phyloP scores from a whole-genome alignment of 2,113 vertebrate species.

The Vidua macroura region DNA sequence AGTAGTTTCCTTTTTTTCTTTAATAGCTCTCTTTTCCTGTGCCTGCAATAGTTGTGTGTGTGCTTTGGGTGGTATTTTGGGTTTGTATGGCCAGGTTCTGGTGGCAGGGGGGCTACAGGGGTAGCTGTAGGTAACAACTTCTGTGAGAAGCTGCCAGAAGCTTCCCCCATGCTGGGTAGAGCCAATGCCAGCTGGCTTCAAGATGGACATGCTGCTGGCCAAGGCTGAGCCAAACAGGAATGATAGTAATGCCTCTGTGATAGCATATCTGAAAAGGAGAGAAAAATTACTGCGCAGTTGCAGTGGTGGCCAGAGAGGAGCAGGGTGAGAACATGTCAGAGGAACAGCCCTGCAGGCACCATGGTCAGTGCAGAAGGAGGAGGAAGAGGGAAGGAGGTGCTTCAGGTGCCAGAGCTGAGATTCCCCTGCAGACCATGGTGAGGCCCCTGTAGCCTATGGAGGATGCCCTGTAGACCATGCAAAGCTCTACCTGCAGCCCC shows the following conservation, averaged over 20 bases:
- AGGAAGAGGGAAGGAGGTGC: background rate
- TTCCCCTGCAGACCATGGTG: background rate
- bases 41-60: rapidly evolving
- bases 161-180: background rate
- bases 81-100: background rate
- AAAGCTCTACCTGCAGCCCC: background rate
- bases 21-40: background rate
- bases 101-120: background rate
- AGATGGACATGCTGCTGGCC: background rate
- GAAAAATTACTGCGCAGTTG: background rate
- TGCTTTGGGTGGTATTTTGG: background rate
- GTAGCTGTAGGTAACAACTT: background rate
- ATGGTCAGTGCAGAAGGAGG: background rate
- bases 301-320: background rate
- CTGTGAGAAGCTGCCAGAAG: background rate
- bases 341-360: background rate
- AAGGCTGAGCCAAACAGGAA: background rate
- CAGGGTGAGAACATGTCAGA: background rate
- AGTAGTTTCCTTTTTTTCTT: background rate
- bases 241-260: background rate
- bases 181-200: background rate
- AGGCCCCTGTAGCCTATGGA: background rate
- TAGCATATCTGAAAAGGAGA: background rate
- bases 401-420: background rate
- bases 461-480: background rate